phyloP scores from a whole-genome alignment of 2,888 invertebrate species.

The Mactromeris polynyma region DNA sequence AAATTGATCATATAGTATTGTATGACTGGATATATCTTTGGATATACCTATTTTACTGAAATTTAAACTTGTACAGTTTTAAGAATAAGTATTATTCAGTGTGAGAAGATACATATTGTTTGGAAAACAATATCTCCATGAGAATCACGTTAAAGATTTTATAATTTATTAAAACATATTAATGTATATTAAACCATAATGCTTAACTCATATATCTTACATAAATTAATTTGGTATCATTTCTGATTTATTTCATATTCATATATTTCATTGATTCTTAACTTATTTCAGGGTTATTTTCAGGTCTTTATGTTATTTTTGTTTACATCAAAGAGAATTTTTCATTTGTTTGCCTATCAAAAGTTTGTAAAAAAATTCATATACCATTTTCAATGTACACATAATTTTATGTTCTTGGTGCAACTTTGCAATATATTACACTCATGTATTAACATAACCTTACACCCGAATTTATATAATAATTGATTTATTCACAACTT shows the following conservation, averaged over 20 bases:
- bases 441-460: not conserved
- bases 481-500: too few species aligned
- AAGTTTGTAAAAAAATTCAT: not conserved
- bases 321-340: not conserved
- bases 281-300: constrained; percentile 8
- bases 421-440: not conserved
- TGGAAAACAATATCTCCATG: too few species aligned
- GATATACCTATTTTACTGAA: too few species aligned
- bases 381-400: not conserved
- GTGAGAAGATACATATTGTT: too few species aligned
- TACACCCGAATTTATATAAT: too few species aligned
- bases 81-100: too few species aligned
- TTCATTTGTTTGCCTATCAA: not conserved
- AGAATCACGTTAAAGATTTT: too few species aligned
- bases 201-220: not conserved
- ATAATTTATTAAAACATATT: not conserved
- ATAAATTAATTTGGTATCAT: not conserved
- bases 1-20: too few species aligned
- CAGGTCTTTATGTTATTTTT: not conserved
- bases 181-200: not conserved
- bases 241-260: not conserved
- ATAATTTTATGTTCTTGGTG: not conserved
- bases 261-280: not conserved
- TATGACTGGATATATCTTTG: too few species aligned
- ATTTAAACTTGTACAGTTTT: too few species aligned